Conservation (phyloP, 1,140 invertebrate species). For the Acromyrmex echinatior region DNA sequence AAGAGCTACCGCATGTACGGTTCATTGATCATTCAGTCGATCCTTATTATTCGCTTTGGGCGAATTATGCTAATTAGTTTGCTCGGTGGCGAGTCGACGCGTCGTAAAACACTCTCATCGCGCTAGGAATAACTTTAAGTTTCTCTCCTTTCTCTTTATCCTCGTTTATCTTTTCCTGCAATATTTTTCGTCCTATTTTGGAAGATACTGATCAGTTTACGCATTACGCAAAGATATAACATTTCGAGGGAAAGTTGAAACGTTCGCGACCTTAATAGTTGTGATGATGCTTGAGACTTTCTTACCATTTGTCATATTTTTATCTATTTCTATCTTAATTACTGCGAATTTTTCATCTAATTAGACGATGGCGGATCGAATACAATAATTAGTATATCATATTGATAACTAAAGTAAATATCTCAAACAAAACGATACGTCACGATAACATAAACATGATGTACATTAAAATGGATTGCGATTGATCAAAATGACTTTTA, state of each 20-base stretch:
- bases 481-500: too few species aligned
- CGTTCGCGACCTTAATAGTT: slow-evolving; percentile 56
- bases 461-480: too few species aligned
- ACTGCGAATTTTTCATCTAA: neutral
- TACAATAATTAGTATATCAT: neutral
- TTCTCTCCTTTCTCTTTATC: slow-evolving; percentile 27
- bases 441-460: too few species aligned
- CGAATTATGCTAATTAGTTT: slow-evolving; percentile 49
- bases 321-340: slow-evolving; percentile 28
- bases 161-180: neutral
- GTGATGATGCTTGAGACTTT: slow-evolving; percentile 52
- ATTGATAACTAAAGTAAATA: neutral
- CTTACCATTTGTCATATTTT: slow-evolving; percentile 50
- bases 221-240: slow-evolving; percentile 36
- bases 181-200: slow-evolving; percentile 67
- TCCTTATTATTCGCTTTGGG: slow-evolving; percentile 13
- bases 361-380: neutral
- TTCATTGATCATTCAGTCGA: slow-evolving; percentile 22
- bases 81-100: neutral
- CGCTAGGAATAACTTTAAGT: slow-evolving; percentile 25
- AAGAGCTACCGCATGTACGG: neutral
- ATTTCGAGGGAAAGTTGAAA: slow-evolving; percentile 68
- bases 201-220: slow-evolving; percentile 50
- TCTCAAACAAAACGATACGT: too few species aligned
- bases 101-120: slow-evolving; percentile 1